A percentile compares a stretch with the other conserved stretches of the same genome.
Conservation (phyloP, 2,113 vertebrate genomes). For the Bucco capensis region DNA sequence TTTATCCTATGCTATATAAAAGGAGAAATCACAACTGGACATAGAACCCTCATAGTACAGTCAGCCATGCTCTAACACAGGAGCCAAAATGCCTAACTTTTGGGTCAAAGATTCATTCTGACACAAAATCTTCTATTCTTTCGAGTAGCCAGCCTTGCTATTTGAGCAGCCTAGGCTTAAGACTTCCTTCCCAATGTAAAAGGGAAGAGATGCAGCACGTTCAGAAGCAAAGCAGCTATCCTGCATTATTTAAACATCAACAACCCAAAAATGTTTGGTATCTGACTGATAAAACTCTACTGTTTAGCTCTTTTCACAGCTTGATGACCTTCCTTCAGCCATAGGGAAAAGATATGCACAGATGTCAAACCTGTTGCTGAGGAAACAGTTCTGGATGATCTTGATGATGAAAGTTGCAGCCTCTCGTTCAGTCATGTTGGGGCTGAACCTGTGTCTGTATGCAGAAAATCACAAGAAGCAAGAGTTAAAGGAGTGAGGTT, state of each 20-base stretch:
- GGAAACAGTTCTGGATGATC: slow-evolving; percentile 96
- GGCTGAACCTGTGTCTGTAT: slow-evolving; percentile 90
- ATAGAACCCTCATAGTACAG: neutral
- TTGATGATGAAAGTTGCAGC: slow-evolving; percentile 95
- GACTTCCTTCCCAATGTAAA: neutral
- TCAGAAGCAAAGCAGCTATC: neutral
- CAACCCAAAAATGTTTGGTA: neutral
- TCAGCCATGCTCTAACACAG: neutral
- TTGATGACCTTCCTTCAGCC: neutral
- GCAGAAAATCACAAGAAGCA: neutral
- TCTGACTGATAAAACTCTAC: neutral
- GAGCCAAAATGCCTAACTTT: neutral
- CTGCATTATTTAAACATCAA: neutral
- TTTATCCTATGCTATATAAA: neutral
- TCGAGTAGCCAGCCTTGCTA: neutral
- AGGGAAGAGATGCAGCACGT: neutral
- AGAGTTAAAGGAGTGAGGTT: neutral
- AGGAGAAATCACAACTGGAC: neutral
- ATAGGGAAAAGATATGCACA: neutral
- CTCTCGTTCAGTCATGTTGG: slow-evolving; percentile 92
- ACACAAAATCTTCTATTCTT: neutral
- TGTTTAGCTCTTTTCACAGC: neutral
- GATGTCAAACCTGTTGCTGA: slow-evolving; percentile 88
- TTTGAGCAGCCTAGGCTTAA: neutral
- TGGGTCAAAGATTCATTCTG: neutral